These are phyloP conservation scores for Xestobium rufovillosum DNA, from an alignment of 2,888 invertebrate species.

Conservation along the genomic window DNA sequence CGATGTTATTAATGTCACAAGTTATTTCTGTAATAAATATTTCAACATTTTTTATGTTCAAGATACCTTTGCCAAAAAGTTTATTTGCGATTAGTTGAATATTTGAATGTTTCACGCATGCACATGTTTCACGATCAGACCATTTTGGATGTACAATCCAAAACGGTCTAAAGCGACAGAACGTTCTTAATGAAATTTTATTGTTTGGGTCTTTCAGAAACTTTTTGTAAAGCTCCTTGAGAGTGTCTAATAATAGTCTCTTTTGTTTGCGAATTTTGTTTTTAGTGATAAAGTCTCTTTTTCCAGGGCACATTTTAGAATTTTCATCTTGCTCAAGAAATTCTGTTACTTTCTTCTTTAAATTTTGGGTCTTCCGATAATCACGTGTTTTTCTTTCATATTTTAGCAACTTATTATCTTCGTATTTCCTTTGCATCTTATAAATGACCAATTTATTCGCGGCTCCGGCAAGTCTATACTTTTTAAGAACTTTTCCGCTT, in stretches of 20 bases:
- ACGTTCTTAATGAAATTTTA: conserved; percentile 20
- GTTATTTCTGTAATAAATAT: conserved; percentile 5
- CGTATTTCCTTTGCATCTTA: no score
- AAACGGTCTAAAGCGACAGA: conserved; percentile 22
- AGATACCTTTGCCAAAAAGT: neutral
- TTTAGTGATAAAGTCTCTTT: conserved; percentile 22
- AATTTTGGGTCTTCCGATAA: conserved; percentile 3
- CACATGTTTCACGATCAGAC: conserved; percentile 23
- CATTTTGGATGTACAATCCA: conserved; percentile 23
- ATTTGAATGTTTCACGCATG: conserved; percentile 19
- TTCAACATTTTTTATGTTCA: conserved; percentile 2
- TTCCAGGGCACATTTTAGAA: conserved; percentile 24
- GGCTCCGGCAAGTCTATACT: no score
- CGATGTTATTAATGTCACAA: conserved; percentile 5
- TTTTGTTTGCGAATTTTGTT: conserved; percentile 22
- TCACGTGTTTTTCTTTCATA: neutral
- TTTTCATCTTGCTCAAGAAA: conserved; percentile 23
- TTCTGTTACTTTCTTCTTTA: conserved; percentile 9
- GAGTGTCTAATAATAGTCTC: conserved; percentile 14
- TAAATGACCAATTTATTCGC: no score
- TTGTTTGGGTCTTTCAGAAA: conserved; percentile 20
- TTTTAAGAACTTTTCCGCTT: conserved; percentile 12
- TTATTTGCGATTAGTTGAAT: neutral
- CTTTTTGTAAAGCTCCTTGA: conserved; percentile 19
- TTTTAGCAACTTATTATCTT: conserved; percentile 1